Evolutionary conservation across 2,113 vertebrate species (phyloP), one percentile per base, ranked within the genome.

Genomic region (Cricetomys ansorgei): DNA sequence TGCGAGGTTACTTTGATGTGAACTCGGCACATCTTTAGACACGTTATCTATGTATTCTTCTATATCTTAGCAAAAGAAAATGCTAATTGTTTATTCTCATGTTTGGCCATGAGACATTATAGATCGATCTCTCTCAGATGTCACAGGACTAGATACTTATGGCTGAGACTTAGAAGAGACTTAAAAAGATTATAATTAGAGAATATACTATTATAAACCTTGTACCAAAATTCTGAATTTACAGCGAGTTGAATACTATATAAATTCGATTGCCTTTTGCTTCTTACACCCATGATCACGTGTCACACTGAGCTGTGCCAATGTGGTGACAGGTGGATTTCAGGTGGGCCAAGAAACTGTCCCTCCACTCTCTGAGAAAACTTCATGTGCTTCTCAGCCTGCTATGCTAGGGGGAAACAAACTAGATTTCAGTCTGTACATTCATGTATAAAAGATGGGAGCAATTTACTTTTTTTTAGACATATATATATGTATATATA

Each of bases 141-240:
- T 69, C 12, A 50, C 73, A 21, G 94, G 69, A 94, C 50, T 92
- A 75, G 87, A 57, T 80, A 79, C 73, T 76, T 69, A 43, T 27
- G 29, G 10, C 57, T 55, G 50, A 84, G 83, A 50, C 40, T 90
- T 92, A 29, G 31, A 91, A 91, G 62, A 84, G 53, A 86, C 77
- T 86, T n/a, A n/a, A 93, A 75, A 55, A 91, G 79, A 91, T 16
- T 72, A 55, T 88, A 80, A 62, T 75, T 12, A 4, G 27, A 79
- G 34, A 70, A 50, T 80, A 70, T 64, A 80, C 79, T 93, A 80
- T 65, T 92, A 87, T 86, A 65, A 96, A 67, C 21, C n/a, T 84
- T 72, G 13, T 94, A 57, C 43, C 23, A 55, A 45, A 55, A 55
- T 72, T 64, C 27, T 59, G n/a, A 72, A 76, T 96, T 72, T 94